Evolutionary conservation across 1,140 invertebrate species (phyloP).

Genomic region (Lordiphosa collinella): DNA sequence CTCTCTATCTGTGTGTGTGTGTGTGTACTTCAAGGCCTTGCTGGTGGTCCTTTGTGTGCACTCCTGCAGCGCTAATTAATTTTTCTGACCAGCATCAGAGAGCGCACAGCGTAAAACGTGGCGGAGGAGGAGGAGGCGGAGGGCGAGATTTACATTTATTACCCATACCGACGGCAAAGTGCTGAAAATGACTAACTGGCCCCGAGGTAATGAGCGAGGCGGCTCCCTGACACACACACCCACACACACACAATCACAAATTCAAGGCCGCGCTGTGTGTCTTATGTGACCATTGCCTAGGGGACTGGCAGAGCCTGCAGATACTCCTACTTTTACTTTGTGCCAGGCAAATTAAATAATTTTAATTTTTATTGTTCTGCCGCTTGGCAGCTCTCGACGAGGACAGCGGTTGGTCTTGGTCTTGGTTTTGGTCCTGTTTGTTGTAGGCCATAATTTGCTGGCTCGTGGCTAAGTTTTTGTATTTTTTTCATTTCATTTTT

Average conservation of each 20-base stretch:
- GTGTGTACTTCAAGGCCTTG: constrained; percentile 22
- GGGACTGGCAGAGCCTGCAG: constrained; percentile 47
- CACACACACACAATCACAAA: not conserved
- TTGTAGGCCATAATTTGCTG: constrained; percentile 72
- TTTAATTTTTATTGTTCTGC: constrained; percentile 76
- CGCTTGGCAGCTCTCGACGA: constrained; percentile 23
- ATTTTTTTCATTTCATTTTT: not conserved
- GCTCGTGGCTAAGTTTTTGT: constrained; percentile 55
- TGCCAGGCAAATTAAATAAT: constrained; percentile 76
- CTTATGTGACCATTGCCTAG: constrained; percentile 40
- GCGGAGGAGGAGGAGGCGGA: not conserved
- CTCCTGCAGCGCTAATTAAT: constrained; percentile 77
- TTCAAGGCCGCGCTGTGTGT: constrained; percentile 51
- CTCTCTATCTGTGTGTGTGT: constrained; percentile 1
- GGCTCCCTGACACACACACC: constrained; percentile 3
- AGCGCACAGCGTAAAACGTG: constrained; percentile 16
- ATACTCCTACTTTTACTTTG: constrained; percentile 57
- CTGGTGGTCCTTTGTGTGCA: constrained; percentile 33
- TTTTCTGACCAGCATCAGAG: constrained; percentile 63
- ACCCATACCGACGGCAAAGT: constrained; percentile 40
- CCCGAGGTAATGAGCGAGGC: constrained; percentile 54
- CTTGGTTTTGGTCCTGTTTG: constrained; percentile 14
- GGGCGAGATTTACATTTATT: constrained; percentile 71
- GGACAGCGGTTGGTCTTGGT: constrained; percentile 44
- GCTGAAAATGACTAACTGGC: constrained; percentile 51